Evolutionary conservation across 64 coral and sea anemone species (phyloP).

Genomic region (Pachyseris speciosa): DNA sequence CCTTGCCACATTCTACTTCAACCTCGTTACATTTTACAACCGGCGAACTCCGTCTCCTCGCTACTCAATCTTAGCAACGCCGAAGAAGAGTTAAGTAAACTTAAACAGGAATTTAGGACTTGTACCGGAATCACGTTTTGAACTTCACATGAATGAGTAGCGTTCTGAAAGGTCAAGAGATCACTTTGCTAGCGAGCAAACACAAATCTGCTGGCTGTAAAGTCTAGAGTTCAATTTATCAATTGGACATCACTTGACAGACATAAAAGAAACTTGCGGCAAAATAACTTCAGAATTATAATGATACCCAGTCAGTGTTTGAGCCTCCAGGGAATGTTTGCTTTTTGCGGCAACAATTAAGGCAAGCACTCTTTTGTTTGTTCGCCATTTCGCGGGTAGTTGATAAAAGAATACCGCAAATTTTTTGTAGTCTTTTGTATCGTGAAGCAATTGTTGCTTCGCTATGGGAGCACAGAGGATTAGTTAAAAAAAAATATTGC

Average conservation of each 20-base stretch:
- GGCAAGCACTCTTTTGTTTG: not conserved
- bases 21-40: not conserved
- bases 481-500: not conserved
- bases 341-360: not conserved
- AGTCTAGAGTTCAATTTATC: not conserved
- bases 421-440: too few relatives aligned
- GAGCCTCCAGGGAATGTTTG: not conserved
- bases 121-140: conserved; percentile 1
- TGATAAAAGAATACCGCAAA: conserved; percentile 8
- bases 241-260: not conserved
- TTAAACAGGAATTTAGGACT: not conserved
- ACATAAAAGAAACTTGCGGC: not conserved
- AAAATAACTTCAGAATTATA: not conserved
- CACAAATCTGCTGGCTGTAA: not conserved
- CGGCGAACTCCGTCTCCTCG: not conserved
- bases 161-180: conserved; percentile 33
- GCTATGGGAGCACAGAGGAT: not conserved
- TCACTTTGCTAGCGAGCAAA: not conserved
- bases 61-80: not conserved
- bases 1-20: not conserved
- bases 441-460: not conserved
- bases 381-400: not conserved
- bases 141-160: not conserved
- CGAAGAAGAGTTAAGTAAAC: not conserved
- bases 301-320: not conserved